phyloP scores from a whole-genome alignment of 1,140 invertebrate genomes.

The Geopemphigus sp. region DNA sequence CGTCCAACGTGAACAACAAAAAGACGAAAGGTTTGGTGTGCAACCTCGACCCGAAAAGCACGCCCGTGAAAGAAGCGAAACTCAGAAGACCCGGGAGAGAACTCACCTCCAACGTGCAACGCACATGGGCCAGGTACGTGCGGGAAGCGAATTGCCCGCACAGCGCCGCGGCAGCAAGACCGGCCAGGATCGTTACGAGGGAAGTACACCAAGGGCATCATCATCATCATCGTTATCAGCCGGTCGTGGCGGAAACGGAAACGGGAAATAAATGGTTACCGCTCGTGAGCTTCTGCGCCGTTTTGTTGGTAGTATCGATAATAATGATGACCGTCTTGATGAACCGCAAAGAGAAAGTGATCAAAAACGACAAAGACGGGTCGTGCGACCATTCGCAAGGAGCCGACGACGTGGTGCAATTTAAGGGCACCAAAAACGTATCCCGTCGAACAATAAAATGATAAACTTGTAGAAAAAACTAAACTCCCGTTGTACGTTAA shows the following conservation, averaged over 20 bases:
- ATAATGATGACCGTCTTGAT: neutral
- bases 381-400: neutral
- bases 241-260: neutral
- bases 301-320: neutral
- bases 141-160: conserved; percentile 66
- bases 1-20: conserved; percentile 61
- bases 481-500: neutral
- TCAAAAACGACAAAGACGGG: conserved; percentile 32
- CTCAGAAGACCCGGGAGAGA: conserved; percentile 60
- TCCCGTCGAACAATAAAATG: conserved; percentile 38
- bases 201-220: conserved; percentile 25
- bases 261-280: conserved; percentile 33
- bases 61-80: conserved; percentile 59
- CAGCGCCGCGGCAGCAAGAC: conserved; percentile 42
- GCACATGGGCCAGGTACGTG: conserved; percentile 69
- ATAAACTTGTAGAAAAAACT: conserved; percentile 4
- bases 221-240: neutral
- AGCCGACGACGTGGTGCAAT: conserved; percentile 27
- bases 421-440: conserved; percentile 23
- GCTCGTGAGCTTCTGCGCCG: neutral
- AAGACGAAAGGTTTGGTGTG: conserved; percentile 67
- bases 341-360: conserved; percentile 13
- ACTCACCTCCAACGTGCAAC: conserved; percentile 61
- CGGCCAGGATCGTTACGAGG: conserved; percentile 48
- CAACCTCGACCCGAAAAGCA: conserved; percentile 62